Percentiles rank a stretch among this genome's conserved stretches.
phyloP scores from a whole-genome alignment of 2,888 invertebrate species.

The Syrista parreyssii region DNA sequence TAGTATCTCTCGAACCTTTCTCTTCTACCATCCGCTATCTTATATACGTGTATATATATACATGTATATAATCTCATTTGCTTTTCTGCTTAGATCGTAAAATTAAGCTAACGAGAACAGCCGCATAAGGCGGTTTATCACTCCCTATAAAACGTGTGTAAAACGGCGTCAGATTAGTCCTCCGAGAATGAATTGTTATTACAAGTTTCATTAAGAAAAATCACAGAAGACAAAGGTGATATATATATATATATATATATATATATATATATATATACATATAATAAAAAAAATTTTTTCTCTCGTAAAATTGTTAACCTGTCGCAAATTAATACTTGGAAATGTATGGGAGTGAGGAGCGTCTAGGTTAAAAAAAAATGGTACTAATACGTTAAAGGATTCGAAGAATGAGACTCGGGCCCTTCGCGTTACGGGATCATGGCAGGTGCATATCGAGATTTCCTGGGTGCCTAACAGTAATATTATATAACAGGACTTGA shows the following conservation, averaged over 20 bases:
- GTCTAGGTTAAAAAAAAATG: neutral
- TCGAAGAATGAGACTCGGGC: neutral
- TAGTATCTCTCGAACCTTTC: neutral
- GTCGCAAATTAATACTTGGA: neutral
- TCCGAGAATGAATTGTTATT: constrained; percentile 44
- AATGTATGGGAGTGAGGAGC: neutral
- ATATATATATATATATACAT: neutral
- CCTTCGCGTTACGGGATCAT: constrained; percentile 31
- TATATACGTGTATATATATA: neutral
- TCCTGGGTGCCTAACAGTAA: constrained; percentile 40
- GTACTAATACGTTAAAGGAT: constrained; percentile 2
- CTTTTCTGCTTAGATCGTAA: constrained; percentile 48
- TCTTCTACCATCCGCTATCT: no score
- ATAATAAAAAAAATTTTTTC: neutral
- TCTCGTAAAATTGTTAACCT: neutral
- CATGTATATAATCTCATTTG: neutral
- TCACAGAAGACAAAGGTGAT: neutral
- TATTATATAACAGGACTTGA: constrained; percentile 43
- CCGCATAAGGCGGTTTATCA: constrained; percentile 36
- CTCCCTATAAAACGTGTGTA: constrained; percentile 48
- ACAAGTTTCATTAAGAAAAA: constrained; percentile 37
- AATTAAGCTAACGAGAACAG: constrained; percentile 58
- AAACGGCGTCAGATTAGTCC: constrained; percentile 37
- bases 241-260: no score
- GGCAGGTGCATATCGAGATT: constrained; percentile 45